A percentile compares a stretch with the other conserved stretches of the same genome.
Conservation (phyloP, 2,113 vertebrate species). For the Sinocyclocheilus maitianheensis region DNA sequence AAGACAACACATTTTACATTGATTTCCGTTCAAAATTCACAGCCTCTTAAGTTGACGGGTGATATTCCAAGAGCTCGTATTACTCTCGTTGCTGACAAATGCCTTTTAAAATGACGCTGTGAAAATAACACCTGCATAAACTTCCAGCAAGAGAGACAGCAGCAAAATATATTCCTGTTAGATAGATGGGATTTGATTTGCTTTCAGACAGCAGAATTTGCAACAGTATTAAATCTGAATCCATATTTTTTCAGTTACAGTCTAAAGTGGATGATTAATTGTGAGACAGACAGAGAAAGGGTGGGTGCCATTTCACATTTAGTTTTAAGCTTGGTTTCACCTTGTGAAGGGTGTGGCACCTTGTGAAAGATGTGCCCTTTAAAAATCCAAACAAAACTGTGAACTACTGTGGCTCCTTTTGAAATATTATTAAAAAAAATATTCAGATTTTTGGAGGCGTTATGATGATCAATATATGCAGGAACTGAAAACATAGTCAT, state of each 20-base stretch:
- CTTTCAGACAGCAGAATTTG: conserved; percentile 11
- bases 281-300: conserved; percentile 6
- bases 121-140: not conserved
- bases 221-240: conserved; percentile 20
- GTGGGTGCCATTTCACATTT: not conserved
- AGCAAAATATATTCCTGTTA: not conserved
- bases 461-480: not conserved
- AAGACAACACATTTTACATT: conserved; percentile 5
- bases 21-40: conserved; percentile 34
- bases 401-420: not conserved
- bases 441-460: not conserved
- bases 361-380: not conserved
- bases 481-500: not conserved
- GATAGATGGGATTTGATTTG: conserved; percentile 9
- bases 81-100: conserved; percentile 25
- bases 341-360: not conserved
- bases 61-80: not conserved
- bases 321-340: not conserved
- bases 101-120: not conserved
- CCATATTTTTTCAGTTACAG: not conserved
- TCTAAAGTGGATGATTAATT: conserved; percentile 34
- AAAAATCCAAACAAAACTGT: not conserved
- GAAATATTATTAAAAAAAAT: not conserved
- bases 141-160: conserved; percentile 19
- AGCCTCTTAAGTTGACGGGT: conserved; percentile 9